Conservation (phyloP, 2,888 invertebrate genomes). For the Nomada lathburiana region DNA sequence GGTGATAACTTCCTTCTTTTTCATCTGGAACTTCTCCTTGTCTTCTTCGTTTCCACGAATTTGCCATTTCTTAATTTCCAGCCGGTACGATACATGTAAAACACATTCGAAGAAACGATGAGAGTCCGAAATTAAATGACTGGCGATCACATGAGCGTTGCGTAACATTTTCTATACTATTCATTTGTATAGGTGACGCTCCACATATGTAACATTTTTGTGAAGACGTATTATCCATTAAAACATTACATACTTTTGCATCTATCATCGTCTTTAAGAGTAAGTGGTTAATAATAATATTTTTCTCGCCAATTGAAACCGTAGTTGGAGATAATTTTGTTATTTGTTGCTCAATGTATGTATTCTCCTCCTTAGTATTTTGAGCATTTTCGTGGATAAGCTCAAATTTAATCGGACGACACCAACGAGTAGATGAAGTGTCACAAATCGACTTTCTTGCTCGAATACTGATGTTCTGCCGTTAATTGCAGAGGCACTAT, state of each 20-base stretch:
- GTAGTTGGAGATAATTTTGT: not conserved
- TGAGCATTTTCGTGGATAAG: not conserved
- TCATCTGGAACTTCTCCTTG: not conserved
- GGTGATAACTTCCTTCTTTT: too few species aligned
- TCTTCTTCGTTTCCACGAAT: not conserved
- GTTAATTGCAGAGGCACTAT: not conserved
- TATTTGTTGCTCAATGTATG: not conserved
- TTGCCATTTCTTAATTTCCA: not conserved
- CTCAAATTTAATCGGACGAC: not conserved
- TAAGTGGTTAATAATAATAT: not conserved
- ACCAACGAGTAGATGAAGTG: not conserved
- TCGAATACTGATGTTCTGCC: not conserved
- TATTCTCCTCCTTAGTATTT: not conserved
- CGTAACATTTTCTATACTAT: not conserved
- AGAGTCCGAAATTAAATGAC: not conserved
- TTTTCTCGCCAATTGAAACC: not conserved
- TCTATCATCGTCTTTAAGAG: not conserved
- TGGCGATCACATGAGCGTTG: not conserved
- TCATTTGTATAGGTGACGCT: not conserved
- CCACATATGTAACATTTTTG: not conserved
- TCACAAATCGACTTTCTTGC: not conserved
- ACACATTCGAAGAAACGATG: not conserved
- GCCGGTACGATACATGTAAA: not conserved
- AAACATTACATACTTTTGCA: not conserved
- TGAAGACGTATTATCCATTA: not conserved